Evolutionary conservation across 2,797 vertebrate species (phyloP).

Genomic region (Furcifer pardalis): DNA sequence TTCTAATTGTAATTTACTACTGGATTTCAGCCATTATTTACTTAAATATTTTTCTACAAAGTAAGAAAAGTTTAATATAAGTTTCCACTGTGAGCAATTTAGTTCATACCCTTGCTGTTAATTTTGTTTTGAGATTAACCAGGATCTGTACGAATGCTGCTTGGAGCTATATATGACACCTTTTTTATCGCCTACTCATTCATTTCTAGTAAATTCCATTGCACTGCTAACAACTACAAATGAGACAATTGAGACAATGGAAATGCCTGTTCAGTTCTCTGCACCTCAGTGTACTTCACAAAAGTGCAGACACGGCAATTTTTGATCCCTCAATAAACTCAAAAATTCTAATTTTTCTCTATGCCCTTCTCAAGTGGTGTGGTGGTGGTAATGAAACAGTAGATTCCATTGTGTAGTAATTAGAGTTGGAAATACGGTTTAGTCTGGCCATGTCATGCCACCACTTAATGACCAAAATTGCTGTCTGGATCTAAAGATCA

Average conservation of each 20-base stretch:
- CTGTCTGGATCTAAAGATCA: conserved; percentile 30
- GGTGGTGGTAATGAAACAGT: conserved; percentile 29
- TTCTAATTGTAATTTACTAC: no score
- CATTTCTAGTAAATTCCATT: conserved; percentile 20
- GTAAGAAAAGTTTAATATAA: conserved; percentile 23
- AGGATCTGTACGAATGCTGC: neutral
- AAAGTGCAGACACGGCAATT: conserved; percentile 4
- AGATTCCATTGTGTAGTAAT: conserved; percentile 2
- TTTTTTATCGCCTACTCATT: conserved; percentile 9
- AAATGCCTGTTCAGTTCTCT: neutral
- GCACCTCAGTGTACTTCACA: conserved; percentile 1
- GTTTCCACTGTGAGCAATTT: rapidly evolving
- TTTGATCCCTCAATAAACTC: conserved; percentile 18
- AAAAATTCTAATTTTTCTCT: conserved; percentile 12
- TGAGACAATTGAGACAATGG: neutral
- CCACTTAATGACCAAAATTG: conserved; percentile 31
- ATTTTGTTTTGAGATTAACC: neutral
- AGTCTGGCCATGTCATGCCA: conserved; percentile 39
- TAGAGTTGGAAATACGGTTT: conserved; percentile 32
- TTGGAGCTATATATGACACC: neutral
- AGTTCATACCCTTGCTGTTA: conserved; percentile 10
- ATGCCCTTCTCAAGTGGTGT: conserved; percentile 8
- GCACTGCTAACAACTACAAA: neutral
- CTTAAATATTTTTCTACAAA: conserved; percentile 9
- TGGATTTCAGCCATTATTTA: neutral